phyloP scores from a whole-genome alignment of 2,888 invertebrate genomes.

The Erpobdella octoculata region DNA sequence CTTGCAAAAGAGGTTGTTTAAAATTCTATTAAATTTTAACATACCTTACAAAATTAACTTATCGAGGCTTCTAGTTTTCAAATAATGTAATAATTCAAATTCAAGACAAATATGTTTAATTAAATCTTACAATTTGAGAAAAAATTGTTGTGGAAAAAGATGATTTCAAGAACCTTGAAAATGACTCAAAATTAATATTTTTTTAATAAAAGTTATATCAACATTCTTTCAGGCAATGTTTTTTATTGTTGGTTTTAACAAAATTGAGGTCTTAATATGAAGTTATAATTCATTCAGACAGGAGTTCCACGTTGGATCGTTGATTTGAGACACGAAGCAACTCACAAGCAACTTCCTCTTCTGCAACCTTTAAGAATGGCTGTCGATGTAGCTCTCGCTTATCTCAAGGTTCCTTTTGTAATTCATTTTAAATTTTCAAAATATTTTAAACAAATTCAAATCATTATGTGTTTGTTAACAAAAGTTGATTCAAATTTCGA shows the following conservation, averaged over 20 bases:
- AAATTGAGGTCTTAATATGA: no score
- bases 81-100: no score
- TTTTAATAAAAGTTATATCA: neutral
- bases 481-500: no score
- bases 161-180: neutral
- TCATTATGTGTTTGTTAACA: no score
- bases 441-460: no score
- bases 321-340: slow-evolving; percentile 68
- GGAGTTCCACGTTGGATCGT: slow-evolving; percentile 74
- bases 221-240: no score
- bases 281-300: slow-evolving; percentile 51
- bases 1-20: neutral
- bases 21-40: neutral
- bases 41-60: no score
- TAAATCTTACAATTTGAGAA: no score
- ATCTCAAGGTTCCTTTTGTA: slow-evolving; percentile 58
- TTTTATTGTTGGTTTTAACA: no score
- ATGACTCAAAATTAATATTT: neutral
- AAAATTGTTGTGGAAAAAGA: no score
- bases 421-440: neutral
- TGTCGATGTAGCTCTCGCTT: slow-evolving; percentile 60
- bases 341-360: slow-evolving; percentile 66
- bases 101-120: neutral
- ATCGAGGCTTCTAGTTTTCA: no score
- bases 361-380: slow-evolving; percentile 62